phyloP scores from a whole-genome alignment of 2,888 invertebrate genomes.

The Incurvaria masculella region DNA sequence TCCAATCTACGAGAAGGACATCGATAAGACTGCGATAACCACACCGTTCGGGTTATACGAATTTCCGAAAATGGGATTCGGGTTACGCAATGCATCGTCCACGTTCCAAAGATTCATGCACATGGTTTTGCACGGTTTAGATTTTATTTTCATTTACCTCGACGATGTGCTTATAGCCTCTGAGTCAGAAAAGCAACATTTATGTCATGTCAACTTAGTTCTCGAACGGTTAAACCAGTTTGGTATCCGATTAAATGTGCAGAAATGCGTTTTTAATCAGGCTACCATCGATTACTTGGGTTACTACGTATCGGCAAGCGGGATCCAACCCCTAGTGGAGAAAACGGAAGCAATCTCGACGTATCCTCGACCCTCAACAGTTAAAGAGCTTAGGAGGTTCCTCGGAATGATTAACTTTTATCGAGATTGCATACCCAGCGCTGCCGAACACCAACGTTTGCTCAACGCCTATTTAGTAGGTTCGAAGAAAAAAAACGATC shows the following conservation, averaged over 20 bases:
- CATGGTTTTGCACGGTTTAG: constrained; percentile 20
- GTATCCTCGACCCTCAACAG: constrained; percentile 5
- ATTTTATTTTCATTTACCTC: constrained; percentile 19
- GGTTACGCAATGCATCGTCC: too few species aligned
- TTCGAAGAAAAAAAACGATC: constrained; percentile 11
- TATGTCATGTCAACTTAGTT: constrained; percentile 9
- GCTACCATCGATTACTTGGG: constrained; percentile 7
- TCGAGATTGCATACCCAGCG: constrained; percentile 7
- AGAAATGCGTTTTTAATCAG: not conserved
- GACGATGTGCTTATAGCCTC: constrained; percentile 22
- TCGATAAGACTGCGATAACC: constrained; percentile 23
- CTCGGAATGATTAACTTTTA: constrained; percentile 13
- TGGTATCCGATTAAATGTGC: constrained; percentile 18
- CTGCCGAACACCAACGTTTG: constrained; percentile 3
- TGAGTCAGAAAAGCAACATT: constrained; percentile 5
- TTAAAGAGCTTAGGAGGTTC: constrained; percentile 10
- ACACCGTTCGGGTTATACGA: constrained; percentile 25
- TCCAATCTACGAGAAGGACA: constrained; percentile 23
- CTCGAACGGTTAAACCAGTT: constrained; percentile 17
- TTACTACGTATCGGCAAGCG: constrained; percentile 2
- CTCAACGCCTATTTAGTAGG: constrained; percentile 8
- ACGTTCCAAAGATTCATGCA: constrained; percentile 30
- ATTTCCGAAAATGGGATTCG: constrained; percentile 13
- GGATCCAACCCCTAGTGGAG: constrained; percentile 4
- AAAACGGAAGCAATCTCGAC: constrained; percentile 8